Percentiles rank a stretch among this genome's conserved stretches.
Conservation (phyloP, 2,113 vertebrate genomes). For the Dasyornis broadbenti region DNA sequence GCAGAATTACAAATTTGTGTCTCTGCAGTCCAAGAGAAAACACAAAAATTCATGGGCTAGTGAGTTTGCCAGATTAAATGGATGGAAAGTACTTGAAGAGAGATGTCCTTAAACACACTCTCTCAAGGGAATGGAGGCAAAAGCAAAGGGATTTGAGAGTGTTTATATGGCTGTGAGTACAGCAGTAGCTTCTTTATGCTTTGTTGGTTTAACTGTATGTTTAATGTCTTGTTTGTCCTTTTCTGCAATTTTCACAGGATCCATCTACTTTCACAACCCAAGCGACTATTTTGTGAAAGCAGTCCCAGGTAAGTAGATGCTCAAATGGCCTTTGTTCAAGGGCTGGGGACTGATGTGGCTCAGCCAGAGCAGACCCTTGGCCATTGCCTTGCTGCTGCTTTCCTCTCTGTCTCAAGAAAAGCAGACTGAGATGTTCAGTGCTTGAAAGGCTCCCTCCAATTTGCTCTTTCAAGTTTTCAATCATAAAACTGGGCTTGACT, state of each 20-base stretch:
- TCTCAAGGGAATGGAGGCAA: neutral
- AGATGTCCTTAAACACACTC: neutral
- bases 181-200: neutral
- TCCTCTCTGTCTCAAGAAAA: neutral
- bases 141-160: neutral
- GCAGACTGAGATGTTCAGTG: neutral
- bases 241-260: neutral
- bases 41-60: neutral
- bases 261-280: slow-evolving; percentile 18
- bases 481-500: neutral
- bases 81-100: neutral
- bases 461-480: neutral
- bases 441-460: neutral
- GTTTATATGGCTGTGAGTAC: neutral
- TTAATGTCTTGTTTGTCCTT: neutral
- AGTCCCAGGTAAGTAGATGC: neutral
- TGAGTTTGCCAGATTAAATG: neutral
- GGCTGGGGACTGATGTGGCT: neutral
- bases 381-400: neutral
- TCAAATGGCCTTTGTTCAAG: neutral
- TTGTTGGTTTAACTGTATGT: neutral
- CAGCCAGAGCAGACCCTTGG: neutral
- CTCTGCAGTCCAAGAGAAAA: neutral
- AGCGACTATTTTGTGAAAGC: neutral
- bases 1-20: neutral